Base-by-base conservation (phyloP, 2,888 invertebrate species). In the Nasonovia ribisnigri region DNA sequence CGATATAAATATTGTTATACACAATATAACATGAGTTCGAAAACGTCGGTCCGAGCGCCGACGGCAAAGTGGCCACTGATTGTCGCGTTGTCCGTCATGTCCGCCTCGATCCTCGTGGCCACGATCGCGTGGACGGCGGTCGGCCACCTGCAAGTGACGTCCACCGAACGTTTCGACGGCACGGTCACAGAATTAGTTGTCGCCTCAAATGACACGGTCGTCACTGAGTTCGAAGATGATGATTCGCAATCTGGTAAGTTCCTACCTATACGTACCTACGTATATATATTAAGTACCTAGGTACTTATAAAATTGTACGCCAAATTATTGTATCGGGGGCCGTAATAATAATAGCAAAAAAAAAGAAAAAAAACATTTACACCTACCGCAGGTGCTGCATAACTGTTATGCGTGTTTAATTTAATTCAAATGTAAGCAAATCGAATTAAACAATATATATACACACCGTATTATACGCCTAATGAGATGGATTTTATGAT, bases 91-190 rank as follows among this genome's bases (percentile, higher is more conserved):
- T 84, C 57, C 84, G 54, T 60, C 89, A 36, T 90, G 84, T 93
- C 90, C n/a, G 60, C 57, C 48, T 86, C 36, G 46, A 84, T 57
- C 46, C 29, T 93, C 10, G 57, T 93, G 90, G 90, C 93, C 93
- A 20, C 90, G 36, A 36, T 93, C 89, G 90, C 90, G 3, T 93
- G 93, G 93, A 60, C 93, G 36, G 29, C 86, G 0, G 29, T 29
- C 16, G 90, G 77, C 29, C 46, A 67, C 51, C 36, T 42, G 6
- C 77, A 77, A 77, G 20, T n/a, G 36, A 77, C 77, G 36, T 36
- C 92, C 13, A 46, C 57, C n/a, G 43, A 54, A 91, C 51, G 51
- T 16, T 51, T 84, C 24, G 54, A 48, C 48, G 91, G 46, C 20
- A 36, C 42, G 29, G 92, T 54, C 51, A 43, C 88, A 3, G 88